Evolutionary conservation across 2,113 vertebrate genomes (phyloP).

Genomic region (Onychorhynchus coronatus): DNA sequence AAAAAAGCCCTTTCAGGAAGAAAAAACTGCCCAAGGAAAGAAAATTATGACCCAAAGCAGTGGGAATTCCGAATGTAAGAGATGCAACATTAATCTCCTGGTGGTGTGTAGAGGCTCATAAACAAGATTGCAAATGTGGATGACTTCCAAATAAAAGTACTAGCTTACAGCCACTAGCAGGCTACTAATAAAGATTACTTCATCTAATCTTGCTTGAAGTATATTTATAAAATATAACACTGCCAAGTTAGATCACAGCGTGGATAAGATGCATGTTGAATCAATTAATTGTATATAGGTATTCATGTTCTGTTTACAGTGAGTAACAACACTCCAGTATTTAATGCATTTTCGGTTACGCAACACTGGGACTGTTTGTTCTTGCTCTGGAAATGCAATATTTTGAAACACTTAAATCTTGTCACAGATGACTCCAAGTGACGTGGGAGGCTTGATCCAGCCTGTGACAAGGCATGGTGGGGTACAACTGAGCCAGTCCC

Average conservation of each 20-base stretch:
- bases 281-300: constrained; percentile 61
- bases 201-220: constrained; percentile 56
- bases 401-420: constrained; percentile 68
- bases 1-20: not conserved
- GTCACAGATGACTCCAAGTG: constrained; percentile 48
- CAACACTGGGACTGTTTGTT: constrained; percentile 56
- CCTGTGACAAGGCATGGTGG: not conserved
- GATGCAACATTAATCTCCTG: constrained; percentile 44
- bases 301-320: constrained; percentile 49
- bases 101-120: constrained; percentile 49
- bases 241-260: constrained; percentile 44
- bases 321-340: constrained; percentile 22
- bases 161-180: constrained; percentile 31
- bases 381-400: constrained; percentile 53
- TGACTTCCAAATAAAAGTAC: constrained; percentile 58
- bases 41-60: constrained; percentile 43
- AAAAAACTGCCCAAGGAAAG: not conserved
- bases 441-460: constrained; percentile 23
- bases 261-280: constrained; percentile 43
- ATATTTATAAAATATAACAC: constrained; percentile 50
- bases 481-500: not conserved
- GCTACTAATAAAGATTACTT: constrained; percentile 62
- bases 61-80: constrained; percentile 11
- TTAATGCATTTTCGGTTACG: constrained; percentile 49
- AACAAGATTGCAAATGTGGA: constrained; percentile 45